phyloP scores from a whole-genome alignment of 2,113 vertebrate genomes.

The Cyphomyrus discorhynchus region DNA sequence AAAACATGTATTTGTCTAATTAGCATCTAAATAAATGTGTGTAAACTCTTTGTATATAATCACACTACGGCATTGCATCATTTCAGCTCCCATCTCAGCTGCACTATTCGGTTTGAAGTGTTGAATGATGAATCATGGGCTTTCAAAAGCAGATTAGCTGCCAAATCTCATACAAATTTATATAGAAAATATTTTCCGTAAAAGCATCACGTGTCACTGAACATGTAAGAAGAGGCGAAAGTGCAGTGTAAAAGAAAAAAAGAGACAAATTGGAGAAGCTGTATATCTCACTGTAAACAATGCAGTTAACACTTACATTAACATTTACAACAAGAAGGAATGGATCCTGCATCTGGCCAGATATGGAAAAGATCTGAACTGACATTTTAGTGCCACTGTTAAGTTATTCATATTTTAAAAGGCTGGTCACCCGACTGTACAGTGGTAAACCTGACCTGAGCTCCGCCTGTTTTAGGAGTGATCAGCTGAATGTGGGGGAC shows the following conservation, averaged over 20 bases:
- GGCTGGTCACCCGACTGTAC: background rate
- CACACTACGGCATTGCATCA: background rate
- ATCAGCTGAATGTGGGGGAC: constrained; percentile 90
- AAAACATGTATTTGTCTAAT: constrained; percentile 34
- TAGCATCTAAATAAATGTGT: constrained; percentile 35
- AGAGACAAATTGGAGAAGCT: background rate
- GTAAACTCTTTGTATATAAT: constrained; percentile 20
- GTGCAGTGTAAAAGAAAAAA: background rate
- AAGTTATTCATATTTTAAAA: background rate
- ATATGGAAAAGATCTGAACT: background rate
- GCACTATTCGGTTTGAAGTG: background rate
- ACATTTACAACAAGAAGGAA: background rate
- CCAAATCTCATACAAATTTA: background rate
- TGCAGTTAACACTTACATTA: background rate
- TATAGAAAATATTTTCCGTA: background rate
- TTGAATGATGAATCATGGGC: background rate
- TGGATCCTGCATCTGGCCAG: background rate
- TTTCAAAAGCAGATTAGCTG: background rate
- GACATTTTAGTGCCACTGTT: background rate
- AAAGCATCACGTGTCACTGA: background rate
- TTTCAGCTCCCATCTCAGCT: background rate
- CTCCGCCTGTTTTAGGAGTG: constrained; percentile 66
- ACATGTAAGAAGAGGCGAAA: background rate
- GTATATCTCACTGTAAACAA: background rate
- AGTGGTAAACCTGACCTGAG: background rate